phyloP scores from a whole-genome alignment of 92 coral and sea anemone species.

The Paragorgia papillata region DNA sequence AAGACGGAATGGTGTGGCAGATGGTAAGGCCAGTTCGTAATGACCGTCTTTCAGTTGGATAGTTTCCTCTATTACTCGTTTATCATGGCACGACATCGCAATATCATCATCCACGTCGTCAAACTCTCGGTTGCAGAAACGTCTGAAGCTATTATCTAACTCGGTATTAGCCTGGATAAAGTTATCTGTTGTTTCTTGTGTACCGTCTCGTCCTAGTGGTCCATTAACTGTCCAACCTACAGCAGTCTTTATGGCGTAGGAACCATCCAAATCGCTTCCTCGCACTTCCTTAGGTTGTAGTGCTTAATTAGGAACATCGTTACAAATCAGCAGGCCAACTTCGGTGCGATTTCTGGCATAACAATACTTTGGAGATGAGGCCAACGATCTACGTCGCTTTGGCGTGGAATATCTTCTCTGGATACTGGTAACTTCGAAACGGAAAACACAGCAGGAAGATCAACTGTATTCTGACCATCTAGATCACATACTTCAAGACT shows the following conservation, averaged over 20 bases:
- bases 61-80: constrained; percentile 37
- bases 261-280: constrained; percentile 33
- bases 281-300: constrained; percentile 45
- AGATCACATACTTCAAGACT: constrained; percentile 41
- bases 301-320: constrained; percentile 41
- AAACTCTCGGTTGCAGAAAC: constrained; percentile 51
- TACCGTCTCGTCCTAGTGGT: constrained; percentile 53
- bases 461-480: constrained; percentile 1
- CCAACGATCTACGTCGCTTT: constrained; percentile 51
- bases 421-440: constrained; percentile 30
- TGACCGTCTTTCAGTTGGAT: constrained; percentile 34
- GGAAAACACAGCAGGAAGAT: constrained; percentile 34
- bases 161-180: constrained; percentile 29
- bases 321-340: constrained; percentile 51
- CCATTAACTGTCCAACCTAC: constrained; percentile 69
- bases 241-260: constrained; percentile 55
- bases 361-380: constrained; percentile 45
- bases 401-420: constrained; percentile 13
- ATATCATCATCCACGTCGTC: constrained; percentile 41
- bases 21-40: constrained; percentile 55
- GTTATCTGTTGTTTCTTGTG: constrained; percentile 13
- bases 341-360: constrained; percentile 29
- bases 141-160: constrained; percentile 35
- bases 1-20: constrained; percentile 55
- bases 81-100: constrained; percentile 55